These are phyloP conservation scores for Cataglyphis altisquamis DNA, from an alignment of 2,888 invertebrate species.

Conservation along the genomic window DNA sequence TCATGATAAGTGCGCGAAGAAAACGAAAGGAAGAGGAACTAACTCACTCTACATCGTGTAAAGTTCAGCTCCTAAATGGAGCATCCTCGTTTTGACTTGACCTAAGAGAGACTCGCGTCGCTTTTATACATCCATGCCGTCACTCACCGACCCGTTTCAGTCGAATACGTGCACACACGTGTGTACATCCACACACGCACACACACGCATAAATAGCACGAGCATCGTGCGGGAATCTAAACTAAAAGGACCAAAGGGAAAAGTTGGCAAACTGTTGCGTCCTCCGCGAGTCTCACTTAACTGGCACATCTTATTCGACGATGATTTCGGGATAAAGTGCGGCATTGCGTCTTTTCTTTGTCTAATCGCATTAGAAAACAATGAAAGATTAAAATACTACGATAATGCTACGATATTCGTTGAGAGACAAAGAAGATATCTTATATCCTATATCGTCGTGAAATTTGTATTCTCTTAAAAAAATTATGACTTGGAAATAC, in stretches of 20 bases:
- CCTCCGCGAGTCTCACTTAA: constrained; percentile 20
- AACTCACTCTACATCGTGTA: constrained; percentile 33
- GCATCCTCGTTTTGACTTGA: constrained; percentile 15
- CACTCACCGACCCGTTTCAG: constrained; percentile 17
- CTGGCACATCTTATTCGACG: not conserved
- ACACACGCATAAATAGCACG: not conserved
- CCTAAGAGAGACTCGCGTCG: constrained; percentile 30
- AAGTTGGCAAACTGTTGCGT: constrained; percentile 72
- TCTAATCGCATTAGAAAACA: not conserved
- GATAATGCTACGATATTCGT: not conserved
- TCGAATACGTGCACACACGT: not conserved
- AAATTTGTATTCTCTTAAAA: not conserved
- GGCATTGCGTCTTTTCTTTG: not conserved
- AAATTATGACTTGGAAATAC: not conserved
- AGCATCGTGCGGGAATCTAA: not conserved
- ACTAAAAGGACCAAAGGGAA: constrained; percentile 55
- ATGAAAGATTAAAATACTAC: not conserved
- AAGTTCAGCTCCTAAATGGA: constrained; percentile 50
- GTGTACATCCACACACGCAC: not conserved
- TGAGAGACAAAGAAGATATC: not conserved
- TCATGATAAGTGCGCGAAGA: constrained; percentile 16
- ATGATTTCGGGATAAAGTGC: constrained; percentile 4
- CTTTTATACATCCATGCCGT: not conserved
- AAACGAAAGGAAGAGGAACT: not conserved
- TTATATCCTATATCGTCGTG: not conserved